Evolutionary conservation across 1,140 invertebrate genomes (phyloP), one percentile per base, ranked within the genome.

Genomic region (Oedothorax gibbosus): DNA sequence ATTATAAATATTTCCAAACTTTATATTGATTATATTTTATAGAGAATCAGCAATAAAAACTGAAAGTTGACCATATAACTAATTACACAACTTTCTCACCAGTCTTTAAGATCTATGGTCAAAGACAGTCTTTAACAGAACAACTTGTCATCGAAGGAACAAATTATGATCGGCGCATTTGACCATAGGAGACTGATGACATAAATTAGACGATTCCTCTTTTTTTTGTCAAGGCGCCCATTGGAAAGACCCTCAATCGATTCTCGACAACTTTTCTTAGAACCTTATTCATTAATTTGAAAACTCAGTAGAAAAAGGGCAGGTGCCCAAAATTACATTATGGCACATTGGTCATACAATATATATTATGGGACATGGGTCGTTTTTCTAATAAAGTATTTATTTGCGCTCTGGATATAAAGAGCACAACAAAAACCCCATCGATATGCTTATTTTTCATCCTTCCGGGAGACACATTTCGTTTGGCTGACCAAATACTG

Each of bases 361-460:
- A 35, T 35, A 35, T 5, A 35, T 35, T 35, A 35, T 35, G 35
- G 35, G 35, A 35, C 35, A 35, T 35, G 35, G 35, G 35, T 71
- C 20, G 7, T 51, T 71, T 15, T 18, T n/a, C 54, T 14, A 15
- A 14, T 71, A n/a, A 60, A 5, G 11, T 51, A n/a, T 53, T 71
- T 71, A 54, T 56, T 20, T 80, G 69, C 10, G 12, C 60, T 65
- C 64, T 35, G n/a, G 51, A 56, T 18, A 35, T 50, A 21, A 21
- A 18, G 21, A 18, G 69, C 65, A n/a, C 18, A 79, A 53, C 49
- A 66, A 62, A 64, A 54, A 78, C 20, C 20, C 53, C 12, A 21
- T 21, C 20, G 20, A 82, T 82, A 82, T 73, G 80, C 80, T 72
- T 82, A 82, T 82, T 82, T 68, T 82, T 82, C 80, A 72, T 71